Evolutionary conservation across 1,140 invertebrate genomes (phyloP).

Genomic region (Dreissena rostriformis): DNA sequence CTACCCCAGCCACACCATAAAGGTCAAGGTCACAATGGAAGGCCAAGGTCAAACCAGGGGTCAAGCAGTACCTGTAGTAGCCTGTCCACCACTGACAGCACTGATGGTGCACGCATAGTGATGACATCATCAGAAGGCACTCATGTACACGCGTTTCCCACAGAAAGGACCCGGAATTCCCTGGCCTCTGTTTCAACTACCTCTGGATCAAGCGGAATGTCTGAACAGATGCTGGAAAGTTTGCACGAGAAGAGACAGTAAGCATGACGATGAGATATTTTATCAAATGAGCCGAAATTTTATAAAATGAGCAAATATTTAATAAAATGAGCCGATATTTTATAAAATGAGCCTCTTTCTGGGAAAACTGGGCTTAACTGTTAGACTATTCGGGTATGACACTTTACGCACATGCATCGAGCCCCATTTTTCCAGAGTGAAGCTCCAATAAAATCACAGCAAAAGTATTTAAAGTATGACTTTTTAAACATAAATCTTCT

Average conservation of each 20-base stretch:
- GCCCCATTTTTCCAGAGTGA: background rate
- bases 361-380: background rate
- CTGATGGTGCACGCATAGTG: slow-evolving; percentile 39
- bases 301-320: background rate
- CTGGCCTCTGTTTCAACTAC: slow-evolving; percentile 65
- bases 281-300: slow-evolving; percentile 5
- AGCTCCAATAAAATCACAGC: background rate
- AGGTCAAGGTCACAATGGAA: background rate
- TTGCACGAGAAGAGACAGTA: slow-evolving; percentile 82
- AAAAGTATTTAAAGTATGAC: background rate
- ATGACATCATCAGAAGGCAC: slow-evolving; percentile 23
- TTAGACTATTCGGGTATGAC: background rate
- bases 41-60: slow-evolving; percentile 15
- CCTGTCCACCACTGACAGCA: slow-evolving; percentile 52
- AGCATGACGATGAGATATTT: slow-evolving; percentile 3
- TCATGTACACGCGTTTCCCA: background rate
- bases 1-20: slow-evolving; percentile 21
- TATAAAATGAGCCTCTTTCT: background rate
- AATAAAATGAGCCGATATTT: background rate
- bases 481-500: background rate
- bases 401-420: background rate
- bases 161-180: slow-evolving; percentile 57
- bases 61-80: slow-evolving; percentile 53
- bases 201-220: slow-evolving; percentile 60
- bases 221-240: slow-evolving; percentile 52